Evolutionary conservation across 2,797 vertebrate species (phyloP), one percentile per base, ranked within the genome.

Genomic region (Cyprinodon diabolis): DNA sequence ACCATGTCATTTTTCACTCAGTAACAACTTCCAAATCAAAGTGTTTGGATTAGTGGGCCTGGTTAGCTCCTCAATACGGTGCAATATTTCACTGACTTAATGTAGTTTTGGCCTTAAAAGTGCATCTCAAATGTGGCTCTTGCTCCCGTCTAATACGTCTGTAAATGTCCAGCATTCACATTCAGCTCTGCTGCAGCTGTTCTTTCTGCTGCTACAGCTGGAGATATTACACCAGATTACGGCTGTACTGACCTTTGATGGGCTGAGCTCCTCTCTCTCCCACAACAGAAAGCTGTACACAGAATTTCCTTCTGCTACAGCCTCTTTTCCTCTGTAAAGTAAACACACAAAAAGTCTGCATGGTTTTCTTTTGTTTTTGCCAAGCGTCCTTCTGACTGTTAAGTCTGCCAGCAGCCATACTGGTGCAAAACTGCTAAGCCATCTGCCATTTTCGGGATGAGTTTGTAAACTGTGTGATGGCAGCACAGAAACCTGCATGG

Each of bases 391-490:
- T 66, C 51, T 58, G 74, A 56, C 40, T 55, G 11, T 40, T 55
- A 84, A 82, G 68, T 51, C 72, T 86, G 89, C 86, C 90, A 89
- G 71, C 81, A 80, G 74, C 72, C 78, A 72, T 85, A 84, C 78
- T 75, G 72, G 71, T 80, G 78, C 75, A 60, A 43, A 49, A 74
- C 86, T 80, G 79, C 55, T n/a, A 54, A 77, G 84, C 93, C 92
- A 94, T 94, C 93, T 95, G 94, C 84, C 80, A 77, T 86, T 66
- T 35, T 68, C 60, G 54, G 73, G 6, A 72, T 40, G 83, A 19
- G 54, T 47, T 63, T 55, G 25, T 58, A 62, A 55, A 10, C 54
- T 37, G 10, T 52, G 37, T 75, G 47, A 83, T 83, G 77, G 69
- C 78, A 85, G 75, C 56, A 71, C 78, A 76, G 71, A 49, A 77